Evolutionary conservation across 2,888 invertebrate species (phyloP), one percentile per base, ranked within the genome.

Genomic region (Teinopalpus imperialis): DNA sequence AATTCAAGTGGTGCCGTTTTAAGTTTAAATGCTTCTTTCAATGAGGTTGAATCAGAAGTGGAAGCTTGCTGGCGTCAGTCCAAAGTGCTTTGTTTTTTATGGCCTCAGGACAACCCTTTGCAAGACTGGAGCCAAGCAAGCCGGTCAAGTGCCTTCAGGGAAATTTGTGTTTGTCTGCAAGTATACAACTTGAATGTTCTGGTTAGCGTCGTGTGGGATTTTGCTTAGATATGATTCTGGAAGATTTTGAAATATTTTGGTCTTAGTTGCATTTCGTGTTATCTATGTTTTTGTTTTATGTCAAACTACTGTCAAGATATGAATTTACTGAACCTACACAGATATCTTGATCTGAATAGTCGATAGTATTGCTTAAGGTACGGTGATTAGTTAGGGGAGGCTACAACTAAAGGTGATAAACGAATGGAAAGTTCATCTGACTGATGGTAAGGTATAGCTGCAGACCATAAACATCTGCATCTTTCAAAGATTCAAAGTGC

Each of bases 71-170:
- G 86, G 86, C 82, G 76, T 59, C 58, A 63, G 69, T 75, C 85
- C 86, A 85, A 82, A 85, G 79, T 80, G 81, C 68, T 74, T 76
- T 71, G 72, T 78, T 87, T 83, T 85, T 85, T 83, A 79, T 80
- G 68, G 70, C 66, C 63, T 65, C 58, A 63, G 66, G 62, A 61
- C 57, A 61, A 59, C 64, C 65, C 61, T 61, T 59, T 57, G 69
- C 64, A 67, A 64, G 69, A 63, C 64, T 56, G 68, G 65, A 74
- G 70, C 72, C 71, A 66, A 61, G 57, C 63, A 64, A 65, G 52
- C 55, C 66, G 66, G 73, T 81, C 82, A 81, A 83, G 82, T 79
- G 74, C 58, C 64, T 57, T 51, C 36, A 50, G 49, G 39, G 39
- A 45, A 45, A 45, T 45, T 49, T 62, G 66, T 75, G 78, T 74